Evolutionary conservation across 2,888 invertebrate genomes (phyloP), one percentile per base, ranked within the genome.

Genomic region (Tuberolachnus salignus): DNA sequence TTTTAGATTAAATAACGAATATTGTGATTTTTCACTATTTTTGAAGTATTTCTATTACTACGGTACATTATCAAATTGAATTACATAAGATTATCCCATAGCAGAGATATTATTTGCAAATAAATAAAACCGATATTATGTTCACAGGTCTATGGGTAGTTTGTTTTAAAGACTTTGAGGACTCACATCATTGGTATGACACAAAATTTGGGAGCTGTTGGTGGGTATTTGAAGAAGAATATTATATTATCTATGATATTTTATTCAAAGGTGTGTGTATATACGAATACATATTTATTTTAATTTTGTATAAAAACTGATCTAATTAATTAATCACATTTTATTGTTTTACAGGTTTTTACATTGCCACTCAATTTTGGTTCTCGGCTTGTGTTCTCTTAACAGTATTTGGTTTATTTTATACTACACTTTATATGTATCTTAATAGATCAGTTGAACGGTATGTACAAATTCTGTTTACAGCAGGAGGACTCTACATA

Each of bases 161-260:
- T 4, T 98, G 98, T 85, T 95, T 98, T 84, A 89, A 91, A 83
- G 89, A 92, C 63, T 96, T 95, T 85, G 91, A 92, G 86, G 97
- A 97, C 85, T 90, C 93, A 6, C 92, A 92, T 83, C 88, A 88
- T 83, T 86, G 86, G 81, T 97, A 97, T 86, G 95, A 97, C 84
- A 91, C 90, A 8, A 88, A 88, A 73, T 95, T 95, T 84, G 89
- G 88, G 19, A 95, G 94, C 0, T 98, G 98, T 84, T 95, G 95
- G 94, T 98, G 97, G 96, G 93, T 98, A 81, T 96, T 97, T 84
- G 95, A 97, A 86, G 97, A 96, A 85, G 97, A 98, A 86, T 97
- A 95, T 85, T 95, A 96, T 84, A 96, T 96, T 80, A 94, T 98
- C 82, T 92, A 94, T 84, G 93, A 95, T 83, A 92, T 95, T 83